Evolutionary conservation across 2,888 invertebrate genomes (phyloP).

Genomic region (Meteorus cinctellus): DNA sequence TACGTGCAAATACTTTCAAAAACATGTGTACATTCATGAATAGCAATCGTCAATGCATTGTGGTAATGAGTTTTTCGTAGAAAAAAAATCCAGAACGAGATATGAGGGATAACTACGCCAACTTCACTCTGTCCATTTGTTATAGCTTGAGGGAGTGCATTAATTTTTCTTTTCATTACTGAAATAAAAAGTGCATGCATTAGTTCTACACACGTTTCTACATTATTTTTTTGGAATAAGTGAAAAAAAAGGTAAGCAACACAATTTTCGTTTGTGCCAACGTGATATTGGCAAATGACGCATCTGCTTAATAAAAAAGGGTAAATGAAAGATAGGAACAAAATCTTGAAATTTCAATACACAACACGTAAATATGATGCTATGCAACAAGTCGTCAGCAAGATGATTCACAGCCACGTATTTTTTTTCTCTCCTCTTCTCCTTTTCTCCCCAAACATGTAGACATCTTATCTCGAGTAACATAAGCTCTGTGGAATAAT

Average conservation of each 20-base stretch:
- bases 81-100: not conserved
- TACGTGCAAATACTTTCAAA: not conserved
- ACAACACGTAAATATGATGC: not conserved
- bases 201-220: too few relatives aligned
- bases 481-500: constrained; percentile 1
- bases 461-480: constrained; percentile 18
- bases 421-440: not conserved
- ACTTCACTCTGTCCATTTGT: not conserved
- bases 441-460: not conserved
- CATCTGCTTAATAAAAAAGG: not conserved
- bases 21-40: not conserved
- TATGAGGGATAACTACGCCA: not conserved
- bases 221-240: too few relatives aligned
- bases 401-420: constrained; percentile 7
- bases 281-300: not conserved
- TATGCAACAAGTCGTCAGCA: not conserved
- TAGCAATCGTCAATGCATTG: not conserved
- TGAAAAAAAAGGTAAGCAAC: too few relatives aligned
- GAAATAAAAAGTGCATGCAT: not conserved
- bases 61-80: not conserved
- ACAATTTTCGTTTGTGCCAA: too few relatives aligned
- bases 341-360: not conserved
- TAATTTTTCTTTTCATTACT: not conserved
- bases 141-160: not conserved
- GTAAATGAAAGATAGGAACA: not conserved